These are phyloP conservation scores for Pollimyrus isidori DNA, from an alignment of 2,113 vertebrate genomes.

Conservation along the genomic window DNA sequence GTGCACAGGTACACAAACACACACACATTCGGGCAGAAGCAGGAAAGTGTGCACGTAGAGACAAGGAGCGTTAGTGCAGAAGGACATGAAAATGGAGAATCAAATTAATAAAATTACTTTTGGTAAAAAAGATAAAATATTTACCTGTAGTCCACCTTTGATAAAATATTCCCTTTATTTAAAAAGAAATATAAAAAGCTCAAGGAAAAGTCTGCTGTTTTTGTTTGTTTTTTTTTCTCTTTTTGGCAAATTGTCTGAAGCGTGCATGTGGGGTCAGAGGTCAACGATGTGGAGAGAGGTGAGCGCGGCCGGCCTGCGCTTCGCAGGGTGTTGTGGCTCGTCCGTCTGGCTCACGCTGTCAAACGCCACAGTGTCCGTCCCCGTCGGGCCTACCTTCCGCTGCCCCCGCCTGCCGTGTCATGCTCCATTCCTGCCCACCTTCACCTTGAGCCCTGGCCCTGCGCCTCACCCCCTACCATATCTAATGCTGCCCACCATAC, in stretches of 20 bases:
- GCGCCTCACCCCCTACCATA: neutral
- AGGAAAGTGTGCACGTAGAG: neutral
- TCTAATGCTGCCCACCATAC: neutral
- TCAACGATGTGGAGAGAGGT: neutral
- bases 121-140: conserved; percentile 79
- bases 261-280: neutral
- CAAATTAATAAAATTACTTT: conserved; percentile 63
- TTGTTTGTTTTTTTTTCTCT: conserved; percentile 31
- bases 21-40: conserved; percentile 10
- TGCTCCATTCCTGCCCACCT: neutral
- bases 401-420: neutral
- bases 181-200: conserved; percentile 72
- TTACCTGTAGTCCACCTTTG: conserved; percentile 75
- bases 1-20: conserved; percentile 10
- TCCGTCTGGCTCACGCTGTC: no score
- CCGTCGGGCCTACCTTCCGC: no score
- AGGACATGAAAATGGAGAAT: conserved; percentile 44
- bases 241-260: conserved; percentile 49
- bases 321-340: neutral
- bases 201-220: conserved; percentile 57
- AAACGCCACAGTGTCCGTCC: neutral
- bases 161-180: conserved; percentile 75
- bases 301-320: neutral
- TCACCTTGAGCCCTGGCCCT: neutral
- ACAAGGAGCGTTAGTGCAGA: conserved; percentile 51